These are phyloP conservation scores for Hephaestus fuliginosus DNA, from an alignment of 2,797 vertebrate genomes.

Conservation along the genomic window DNA sequence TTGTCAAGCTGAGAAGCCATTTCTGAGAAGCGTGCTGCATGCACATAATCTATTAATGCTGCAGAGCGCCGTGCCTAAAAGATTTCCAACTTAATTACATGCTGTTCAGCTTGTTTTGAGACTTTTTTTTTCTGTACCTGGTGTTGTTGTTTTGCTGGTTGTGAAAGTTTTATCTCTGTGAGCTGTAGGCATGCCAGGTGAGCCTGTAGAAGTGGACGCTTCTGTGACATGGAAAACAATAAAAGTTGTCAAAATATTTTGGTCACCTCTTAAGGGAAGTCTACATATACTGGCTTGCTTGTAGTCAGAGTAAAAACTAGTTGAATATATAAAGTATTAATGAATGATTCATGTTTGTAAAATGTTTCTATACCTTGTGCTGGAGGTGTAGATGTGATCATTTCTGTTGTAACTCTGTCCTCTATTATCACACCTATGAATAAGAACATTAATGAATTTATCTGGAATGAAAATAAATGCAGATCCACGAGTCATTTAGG, in stretches of 20 bases:
- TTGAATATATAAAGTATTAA: not conserved
- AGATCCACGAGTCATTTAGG: not conserved
- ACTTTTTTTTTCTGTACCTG: conserved; percentile 57
- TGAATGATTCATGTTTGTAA: not conserved
- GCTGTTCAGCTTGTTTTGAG: not conserved
- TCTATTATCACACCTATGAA: conserved; percentile 47
- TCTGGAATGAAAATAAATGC: not conserved
- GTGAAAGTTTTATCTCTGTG: conserved; percentile 28
- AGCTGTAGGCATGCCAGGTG: conserved; percentile 26
- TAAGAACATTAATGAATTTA: conserved; percentile 20
- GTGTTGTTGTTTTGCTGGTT: conserved; percentile 18
- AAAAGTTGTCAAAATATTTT: not conserved
- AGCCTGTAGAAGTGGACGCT: conserved; percentile 1
- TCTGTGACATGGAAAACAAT: conserved; percentile 47
- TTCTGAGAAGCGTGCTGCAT: conserved; percentile 24
- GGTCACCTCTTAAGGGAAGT: not conserved
- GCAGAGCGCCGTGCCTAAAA: not conserved
- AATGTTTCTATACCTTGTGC: conserved; percentile 55
- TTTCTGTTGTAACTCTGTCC: conserved; percentile 8
- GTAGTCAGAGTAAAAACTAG: not conserved
- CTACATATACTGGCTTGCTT: not conserved
- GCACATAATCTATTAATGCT: conserved; percentile 14
- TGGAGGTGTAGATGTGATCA: conserved; percentile 1
- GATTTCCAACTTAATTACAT: not conserved
- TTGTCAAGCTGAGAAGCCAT: not conserved